Conservation (phyloP, 2,888 invertebrate genomes). For the Ectobius pallidus region DNA sequence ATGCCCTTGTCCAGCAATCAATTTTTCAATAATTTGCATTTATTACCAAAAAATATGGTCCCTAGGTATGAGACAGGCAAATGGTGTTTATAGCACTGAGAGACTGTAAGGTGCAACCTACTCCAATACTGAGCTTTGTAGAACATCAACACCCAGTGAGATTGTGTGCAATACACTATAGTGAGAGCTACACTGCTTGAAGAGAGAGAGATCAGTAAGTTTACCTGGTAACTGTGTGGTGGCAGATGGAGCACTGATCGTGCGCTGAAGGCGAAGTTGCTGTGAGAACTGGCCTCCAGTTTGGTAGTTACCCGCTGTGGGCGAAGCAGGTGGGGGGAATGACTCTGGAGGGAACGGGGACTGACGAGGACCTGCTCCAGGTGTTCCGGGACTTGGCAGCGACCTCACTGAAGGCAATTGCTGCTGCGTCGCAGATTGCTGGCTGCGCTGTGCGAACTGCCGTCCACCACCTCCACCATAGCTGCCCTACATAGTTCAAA, state of each 20-base stretch:
- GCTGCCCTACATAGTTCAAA: no score
- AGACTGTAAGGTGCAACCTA: no score
- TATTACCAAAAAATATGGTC: no score
- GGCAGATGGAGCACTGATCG: constrained; percentile 62
- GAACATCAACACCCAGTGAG: neutral
- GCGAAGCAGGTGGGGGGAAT: constrained; percentile 61
- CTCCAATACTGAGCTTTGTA: no score
- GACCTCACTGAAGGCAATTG: constrained; percentile 50
- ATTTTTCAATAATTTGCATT: no score
- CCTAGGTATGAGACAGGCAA: no score
- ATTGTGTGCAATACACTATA: neutral
- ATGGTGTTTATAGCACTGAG: no score
- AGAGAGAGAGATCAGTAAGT: no score
- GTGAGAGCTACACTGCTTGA: no score
- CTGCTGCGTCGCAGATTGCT: constrained; percentile 46
- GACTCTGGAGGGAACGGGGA: constrained; percentile 60
- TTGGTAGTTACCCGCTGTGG: constrained; percentile 56
- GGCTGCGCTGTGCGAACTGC: constrained; percentile 43
- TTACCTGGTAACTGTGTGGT: constrained; percentile 66
- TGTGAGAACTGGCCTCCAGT: constrained; percentile 52
- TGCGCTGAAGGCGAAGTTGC: constrained; percentile 65
- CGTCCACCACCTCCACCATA: constrained; percentile 39
- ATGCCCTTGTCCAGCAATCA: no score
- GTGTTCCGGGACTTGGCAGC: constrained; percentile 60
- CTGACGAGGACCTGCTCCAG: constrained; percentile 56